Evolutionary conservation across 2,113 vertebrate genomes (phyloP).

Genomic region (Drymodes brunneopygia): DNA sequence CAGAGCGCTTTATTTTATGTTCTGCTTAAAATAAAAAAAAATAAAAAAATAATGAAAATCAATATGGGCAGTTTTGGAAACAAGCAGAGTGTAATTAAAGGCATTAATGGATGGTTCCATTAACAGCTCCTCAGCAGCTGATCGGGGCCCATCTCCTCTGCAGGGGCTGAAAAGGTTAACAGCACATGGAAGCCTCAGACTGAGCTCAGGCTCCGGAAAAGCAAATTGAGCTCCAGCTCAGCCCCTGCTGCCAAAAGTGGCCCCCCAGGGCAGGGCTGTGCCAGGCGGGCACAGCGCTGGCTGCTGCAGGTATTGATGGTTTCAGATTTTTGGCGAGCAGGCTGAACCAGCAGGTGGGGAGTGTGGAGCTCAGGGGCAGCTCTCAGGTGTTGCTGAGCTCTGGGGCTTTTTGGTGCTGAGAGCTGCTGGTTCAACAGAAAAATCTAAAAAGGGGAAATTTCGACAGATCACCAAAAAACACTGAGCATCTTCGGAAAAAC

Average conservation of each 20-base stretch:
- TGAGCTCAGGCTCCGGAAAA: neutral
- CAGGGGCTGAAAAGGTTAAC: neutral
- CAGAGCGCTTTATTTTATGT: neutral
- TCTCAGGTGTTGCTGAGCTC: neutral
- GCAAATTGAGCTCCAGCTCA: neutral
- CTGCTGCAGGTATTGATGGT: neutral
- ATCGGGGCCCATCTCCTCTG: conserved; percentile 25
- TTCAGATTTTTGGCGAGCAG: neutral
- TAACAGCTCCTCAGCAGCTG: conserved; percentile 8
- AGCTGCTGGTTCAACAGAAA: neutral
- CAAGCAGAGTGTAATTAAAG: conserved; percentile 8
- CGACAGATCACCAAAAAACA: neutral
- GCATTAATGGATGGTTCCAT: conserved; percentile 26
- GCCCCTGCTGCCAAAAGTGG: neutral
- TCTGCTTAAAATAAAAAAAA: neutral
- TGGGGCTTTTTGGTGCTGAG: neutral
- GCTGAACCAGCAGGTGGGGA: neutral
- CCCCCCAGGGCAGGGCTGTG: neutral
- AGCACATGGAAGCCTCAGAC: neutral
- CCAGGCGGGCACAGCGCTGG: neutral
- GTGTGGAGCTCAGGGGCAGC: neutral
- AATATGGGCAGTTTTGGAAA: conserved; percentile 2
- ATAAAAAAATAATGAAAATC: neutral
- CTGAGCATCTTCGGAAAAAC: neutral
- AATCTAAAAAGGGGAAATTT: accelerated